phyloP scores from a whole-genome alignment of 2,888 invertebrate genomes.

The Dynastes hyllus region DNA sequence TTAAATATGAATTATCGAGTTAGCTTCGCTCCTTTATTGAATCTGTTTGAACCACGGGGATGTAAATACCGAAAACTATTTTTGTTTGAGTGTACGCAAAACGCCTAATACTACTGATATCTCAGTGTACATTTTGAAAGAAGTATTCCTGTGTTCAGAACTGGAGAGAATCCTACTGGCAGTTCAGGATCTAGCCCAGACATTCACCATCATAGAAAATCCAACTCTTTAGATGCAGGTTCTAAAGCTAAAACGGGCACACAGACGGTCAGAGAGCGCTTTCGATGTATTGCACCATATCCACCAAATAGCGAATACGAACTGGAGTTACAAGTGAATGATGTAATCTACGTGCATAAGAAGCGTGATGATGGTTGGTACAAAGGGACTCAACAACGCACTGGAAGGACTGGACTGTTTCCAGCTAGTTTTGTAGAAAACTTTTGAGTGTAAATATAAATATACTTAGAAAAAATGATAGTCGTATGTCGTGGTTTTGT shows the following conservation, averaged over 20 bases:
- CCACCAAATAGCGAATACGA: slow-evolving; percentile 96
- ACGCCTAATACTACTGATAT: too few relatives aligned
- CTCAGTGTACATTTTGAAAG: too few relatives aligned
- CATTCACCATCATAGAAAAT: slow-evolving; percentile 81
- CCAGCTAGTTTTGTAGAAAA: slow-evolving; percentile 93
- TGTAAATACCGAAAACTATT: too few relatives aligned
- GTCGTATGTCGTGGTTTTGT: not conserved
- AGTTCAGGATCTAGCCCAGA: slow-evolving; percentile 68
- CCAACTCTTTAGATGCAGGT: slow-evolving; percentile 87
- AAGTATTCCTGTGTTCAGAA: slow-evolving; percentile 54
- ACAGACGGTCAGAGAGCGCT: slow-evolving; percentile 74
- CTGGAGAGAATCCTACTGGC: slow-evolving; percentile 64
- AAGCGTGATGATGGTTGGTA: slow-evolving; percentile 97
- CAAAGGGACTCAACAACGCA: slow-evolving; percentile 92
- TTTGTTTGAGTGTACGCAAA: too few relatives aligned
- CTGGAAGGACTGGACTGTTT: slow-evolving; percentile 94
- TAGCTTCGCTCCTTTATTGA: too few relatives aligned
- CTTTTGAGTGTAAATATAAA: slow-evolving; percentile 49
- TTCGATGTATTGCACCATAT: slow-evolving; percentile 94
- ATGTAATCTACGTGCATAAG: slow-evolving; percentile 92
- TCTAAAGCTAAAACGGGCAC: slow-evolving; percentile 64
- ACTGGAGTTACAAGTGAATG: slow-evolving; percentile 90
- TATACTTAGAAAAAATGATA: not conserved
- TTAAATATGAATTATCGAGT: too few relatives aligned
- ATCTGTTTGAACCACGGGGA: too few relatives aligned